Conservation (phyloP, 2,113 vertebrate genomes). For the Zosterops japonicus region DNA sequence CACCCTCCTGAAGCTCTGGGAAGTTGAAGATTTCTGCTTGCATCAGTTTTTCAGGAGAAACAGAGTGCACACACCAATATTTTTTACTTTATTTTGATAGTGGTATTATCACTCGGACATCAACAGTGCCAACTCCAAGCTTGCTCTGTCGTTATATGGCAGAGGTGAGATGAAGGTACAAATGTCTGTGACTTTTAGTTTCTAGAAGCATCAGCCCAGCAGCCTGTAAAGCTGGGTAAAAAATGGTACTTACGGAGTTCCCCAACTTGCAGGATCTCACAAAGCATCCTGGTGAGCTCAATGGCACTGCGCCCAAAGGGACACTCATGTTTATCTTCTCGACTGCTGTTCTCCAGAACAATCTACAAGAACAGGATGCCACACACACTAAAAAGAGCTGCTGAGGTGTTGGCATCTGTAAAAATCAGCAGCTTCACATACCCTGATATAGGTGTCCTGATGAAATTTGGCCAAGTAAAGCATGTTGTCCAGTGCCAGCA, state of each 20-base stretch:
- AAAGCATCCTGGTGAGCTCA: slow-evolving; percentile 94
- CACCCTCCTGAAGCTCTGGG: neutral
- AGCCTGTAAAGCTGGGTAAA: neutral
- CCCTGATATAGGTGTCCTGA: slow-evolving; percentile 96
- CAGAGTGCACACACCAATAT: neutral
- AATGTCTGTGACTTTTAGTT: neutral
- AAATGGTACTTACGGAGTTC: slow-evolving; percentile 88
- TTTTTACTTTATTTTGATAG: neutral
- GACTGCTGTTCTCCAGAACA: slow-evolving; percentile 95
- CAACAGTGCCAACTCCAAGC: neutral
- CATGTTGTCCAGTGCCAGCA: slow-evolving; percentile 98
- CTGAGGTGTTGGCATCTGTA: neutral
- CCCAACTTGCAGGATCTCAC: slow-evolving; percentile 96
- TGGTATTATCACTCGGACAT: neutral
- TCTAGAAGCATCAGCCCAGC: neutral
- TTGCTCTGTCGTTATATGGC: neutral
- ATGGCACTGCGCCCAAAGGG: slow-evolving; percentile 98
- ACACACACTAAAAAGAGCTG: neutral
- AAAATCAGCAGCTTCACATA: slow-evolving; percentile 46
- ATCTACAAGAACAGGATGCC: slow-evolving; percentile 74
- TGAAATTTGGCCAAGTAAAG: slow-evolving; percentile 94
- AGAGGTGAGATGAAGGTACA: neutral
- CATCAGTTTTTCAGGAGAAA: neutral
- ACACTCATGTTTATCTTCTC: slow-evolving; percentile 96
- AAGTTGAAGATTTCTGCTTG: neutral